phyloP scores from a whole-genome alignment of 2,797 vertebrate genomes.

The Lacerta bilineata region DNA sequence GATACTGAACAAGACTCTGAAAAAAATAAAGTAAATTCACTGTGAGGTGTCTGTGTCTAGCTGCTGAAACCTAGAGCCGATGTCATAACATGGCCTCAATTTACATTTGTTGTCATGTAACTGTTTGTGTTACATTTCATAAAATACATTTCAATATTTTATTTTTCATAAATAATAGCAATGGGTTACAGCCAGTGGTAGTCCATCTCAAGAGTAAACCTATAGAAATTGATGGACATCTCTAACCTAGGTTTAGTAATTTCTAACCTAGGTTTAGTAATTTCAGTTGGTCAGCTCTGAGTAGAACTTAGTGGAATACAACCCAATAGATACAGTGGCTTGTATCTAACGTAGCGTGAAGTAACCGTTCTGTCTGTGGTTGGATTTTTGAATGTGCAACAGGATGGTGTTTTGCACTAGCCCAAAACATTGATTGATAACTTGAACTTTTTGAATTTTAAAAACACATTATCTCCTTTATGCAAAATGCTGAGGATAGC shows the following conservation, averaged over 20 bases:
- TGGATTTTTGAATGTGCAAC: neutral
- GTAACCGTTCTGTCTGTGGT: too few species aligned
- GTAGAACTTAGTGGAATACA: too few species aligned
- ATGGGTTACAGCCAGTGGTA: too few species aligned
- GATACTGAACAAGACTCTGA: conserved; percentile 79
- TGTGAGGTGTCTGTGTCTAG: conserved; percentile 55
- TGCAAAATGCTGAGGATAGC: neutral
- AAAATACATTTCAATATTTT: neutral
- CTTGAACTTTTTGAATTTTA: neutral
- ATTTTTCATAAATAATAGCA: too few species aligned
- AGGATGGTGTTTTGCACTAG: neutral
- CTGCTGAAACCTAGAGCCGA: conserved; percentile 13
- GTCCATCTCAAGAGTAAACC: neutral
- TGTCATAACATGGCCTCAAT: conserved; percentile 31
- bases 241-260: neutral
- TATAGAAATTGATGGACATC: neutral
- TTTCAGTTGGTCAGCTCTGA: neutral
- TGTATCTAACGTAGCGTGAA: too few species aligned
- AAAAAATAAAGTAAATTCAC: conserved; percentile 80
- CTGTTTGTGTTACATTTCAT: conserved; percentile 49
- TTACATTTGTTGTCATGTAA: conserved; percentile 37
- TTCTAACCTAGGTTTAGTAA: neutral
- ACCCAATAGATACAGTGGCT: too few species aligned
- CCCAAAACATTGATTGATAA: too few species aligned
- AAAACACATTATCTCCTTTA: neutral